A percentile compares a stretch with the other conserved stretches of the same genome.
phyloP scores from a whole-genome alignment of 2,113 vertebrate species.

The Fukomys damarensis region DNA sequence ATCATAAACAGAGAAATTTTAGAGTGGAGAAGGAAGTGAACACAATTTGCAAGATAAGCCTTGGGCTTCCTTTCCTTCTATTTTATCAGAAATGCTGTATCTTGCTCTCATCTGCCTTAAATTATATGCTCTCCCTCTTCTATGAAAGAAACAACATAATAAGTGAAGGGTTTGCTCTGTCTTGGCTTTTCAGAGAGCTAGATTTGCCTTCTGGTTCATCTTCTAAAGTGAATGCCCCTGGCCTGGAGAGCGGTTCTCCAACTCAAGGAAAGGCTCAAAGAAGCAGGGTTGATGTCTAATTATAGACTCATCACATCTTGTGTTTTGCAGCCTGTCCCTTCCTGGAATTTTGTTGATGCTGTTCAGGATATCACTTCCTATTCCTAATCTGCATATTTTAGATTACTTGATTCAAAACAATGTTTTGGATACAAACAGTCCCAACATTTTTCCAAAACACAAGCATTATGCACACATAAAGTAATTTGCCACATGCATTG shows the following conservation, averaged over 20 bases:
- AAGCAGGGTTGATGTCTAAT: slow-evolving; percentile 16
- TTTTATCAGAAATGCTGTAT: not conserved
- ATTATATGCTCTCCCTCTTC: not conserved
- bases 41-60: not conserved
- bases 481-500: slow-evolving; percentile 76
- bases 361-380: slow-evolving; percentile 59
- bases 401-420: slow-evolving; percentile 75
- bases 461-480: slow-evolving; percentile 72
- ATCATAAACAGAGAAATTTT: not conserved
- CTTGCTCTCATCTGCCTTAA: not conserved
- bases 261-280: not conserved
- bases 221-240: not conserved
- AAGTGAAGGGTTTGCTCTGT: not conserved
- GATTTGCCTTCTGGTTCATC: not conserved
- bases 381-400: slow-evolving; percentile 46
- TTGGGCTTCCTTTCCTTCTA: not conserved
- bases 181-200: not conserved
- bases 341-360: slow-evolving; percentile 62
- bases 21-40: not conserved
- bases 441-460: slow-evolving; percentile 78
- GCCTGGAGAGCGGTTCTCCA: not conserved
- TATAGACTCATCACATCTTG: slow-evolving; percentile 43
- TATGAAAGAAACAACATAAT: not conserved
- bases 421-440: slow-evolving; percentile 69
- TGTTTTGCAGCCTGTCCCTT: slow-evolving; percentile 37